Evolutionary conservation across 2,888 invertebrate genomes (phyloP), one percentile per base, ranked within the genome.

Genomic region (Drosophila putrida): DNA sequence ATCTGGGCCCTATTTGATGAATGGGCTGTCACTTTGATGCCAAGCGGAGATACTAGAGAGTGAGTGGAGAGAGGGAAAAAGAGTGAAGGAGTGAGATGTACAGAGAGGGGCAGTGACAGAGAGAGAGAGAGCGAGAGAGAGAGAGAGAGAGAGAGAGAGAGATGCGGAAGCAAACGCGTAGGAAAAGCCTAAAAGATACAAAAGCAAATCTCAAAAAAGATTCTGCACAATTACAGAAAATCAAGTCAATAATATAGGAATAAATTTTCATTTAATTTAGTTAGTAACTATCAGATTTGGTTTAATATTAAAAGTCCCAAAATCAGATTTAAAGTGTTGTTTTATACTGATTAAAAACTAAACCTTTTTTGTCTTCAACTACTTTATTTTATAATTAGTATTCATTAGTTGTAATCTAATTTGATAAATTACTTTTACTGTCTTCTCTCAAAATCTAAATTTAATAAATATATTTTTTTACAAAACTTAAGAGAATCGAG

Each of bases 1-100:
- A 82, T 71, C 71, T 66, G 71, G 59, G 63, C 44, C 27, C 71
- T 62, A 63, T 71, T 83, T 83, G 82, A 83, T 87, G 88, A 87
- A 83, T 83, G 89, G 69, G 36, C 89, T 82, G 86, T 87, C 71
- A 65, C 51, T 58, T 67, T 66, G 66, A 61, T 41, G 67, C 58
- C 15, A 13, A 31, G 57, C 47, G 57, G 20, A 46, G 41, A 55
- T n/a, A 8, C 47, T n/a, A 13, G 15, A 31, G 15, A 38, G 44
- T 10, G 4, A 44, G 8, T 41, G n/a, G 44, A 11, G 33, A 25
- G 15, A 35, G 39, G 15, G n/a, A 0, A 10, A 31, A 35, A 8
- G 15, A 20, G 28, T 2, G 13, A 31, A 11, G 46, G 10, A 43
- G 31, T 20, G 20, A 20, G 20, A 20, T 20, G 2, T 2, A 20